Evolutionary conservation across 2,113 vertebrate species (phyloP).

Genomic region (Rissa tridactyla): DNA sequence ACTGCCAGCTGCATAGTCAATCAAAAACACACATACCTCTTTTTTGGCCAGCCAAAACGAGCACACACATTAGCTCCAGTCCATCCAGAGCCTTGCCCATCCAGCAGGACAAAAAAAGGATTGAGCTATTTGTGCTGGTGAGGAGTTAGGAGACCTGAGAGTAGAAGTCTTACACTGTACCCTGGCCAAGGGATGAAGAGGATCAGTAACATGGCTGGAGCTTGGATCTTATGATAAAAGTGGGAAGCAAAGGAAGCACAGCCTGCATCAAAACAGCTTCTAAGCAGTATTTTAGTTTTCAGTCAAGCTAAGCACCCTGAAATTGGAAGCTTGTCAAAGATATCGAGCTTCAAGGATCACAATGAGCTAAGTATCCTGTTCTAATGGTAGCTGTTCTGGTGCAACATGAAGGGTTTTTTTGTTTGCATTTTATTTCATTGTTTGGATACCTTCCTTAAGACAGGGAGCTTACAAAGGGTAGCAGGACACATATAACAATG

Average conservation of each 20-base stretch:
- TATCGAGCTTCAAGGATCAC: not conserved
- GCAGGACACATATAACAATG: not conserved
- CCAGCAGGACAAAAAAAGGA: constrained; percentile 15
- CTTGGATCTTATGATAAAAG: not conserved
- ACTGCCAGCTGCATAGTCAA: not conserved
- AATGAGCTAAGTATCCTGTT: not conserved
- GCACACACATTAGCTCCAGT: constrained; percentile 16
- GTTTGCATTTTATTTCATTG: not conserved
- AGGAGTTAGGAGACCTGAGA: constrained; percentile 12
- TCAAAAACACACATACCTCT: constrained; percentile 37
- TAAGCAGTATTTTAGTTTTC: not conserved
- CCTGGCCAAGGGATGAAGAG: constrained; percentile 17
- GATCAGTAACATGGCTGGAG: not conserved
- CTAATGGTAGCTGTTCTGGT: not conserved
- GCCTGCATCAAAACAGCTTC: not conserved
- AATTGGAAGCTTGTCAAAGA: not conserved
- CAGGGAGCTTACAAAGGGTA: not conserved
- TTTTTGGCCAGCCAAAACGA: not conserved
- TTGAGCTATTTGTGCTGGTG: not conserved
- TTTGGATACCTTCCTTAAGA: not conserved
- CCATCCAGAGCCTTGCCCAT: constrained; percentile 22
- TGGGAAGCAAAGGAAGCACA: not conserved
- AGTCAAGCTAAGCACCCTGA: not conserved
- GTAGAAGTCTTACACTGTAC: not conserved
- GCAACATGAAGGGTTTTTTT: not conserved